phyloP scores from a whole-genome alignment of 2,113 vertebrate species.

The human region GRCh38 chr17:56131001-56131500 shows the following conservation, averaged over 20 bases:
- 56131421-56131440: neutral
- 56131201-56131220: neutral
- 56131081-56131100: neutral
- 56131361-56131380: neutral
- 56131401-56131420: neutral
- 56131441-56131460: neutral
- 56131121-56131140: neutral
- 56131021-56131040: neutral
- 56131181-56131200: neutral
- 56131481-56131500: neutral
- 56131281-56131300: neutral
- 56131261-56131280: neutral
- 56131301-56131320: conserved; percentile 3
- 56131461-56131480: neutral
- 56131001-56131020: neutral
- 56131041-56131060: neutral
- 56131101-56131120: neutral
- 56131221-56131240: neutral
- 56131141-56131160: neutral
- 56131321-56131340: neutral
- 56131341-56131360: neutral
- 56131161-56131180: neutral
- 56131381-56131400: neutral
- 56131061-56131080: neutral
- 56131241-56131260: neutral